phyloP scores from a whole-genome alignment of 2,797 vertebrate species.

The Gymnodraco acuticeps region DNA sequence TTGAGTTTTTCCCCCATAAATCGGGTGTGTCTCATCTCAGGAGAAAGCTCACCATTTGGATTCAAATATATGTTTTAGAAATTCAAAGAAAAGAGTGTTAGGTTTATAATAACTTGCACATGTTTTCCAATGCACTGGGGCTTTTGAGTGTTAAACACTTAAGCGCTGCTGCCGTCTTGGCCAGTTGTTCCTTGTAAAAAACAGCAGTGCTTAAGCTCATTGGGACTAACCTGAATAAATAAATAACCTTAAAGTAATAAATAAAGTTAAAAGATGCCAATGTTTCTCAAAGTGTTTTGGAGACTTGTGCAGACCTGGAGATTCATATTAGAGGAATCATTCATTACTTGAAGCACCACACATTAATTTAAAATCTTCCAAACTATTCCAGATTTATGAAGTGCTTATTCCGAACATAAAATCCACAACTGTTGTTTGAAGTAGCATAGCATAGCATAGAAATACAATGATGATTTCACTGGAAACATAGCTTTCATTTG shows the following conservation, averaged over 20 bases:
- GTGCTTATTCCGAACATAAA: slow-evolving; percentile 8
- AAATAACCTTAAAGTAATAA: not conserved
- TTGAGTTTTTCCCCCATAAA: not conserved
- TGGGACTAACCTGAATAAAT: slow-evolving; percentile 4
- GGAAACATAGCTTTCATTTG: not conserved
- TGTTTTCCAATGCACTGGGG: slow-evolving; percentile 30
- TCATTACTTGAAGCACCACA: not conserved
- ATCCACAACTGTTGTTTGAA: not conserved
- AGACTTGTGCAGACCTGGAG: not conserved
- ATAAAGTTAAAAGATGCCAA: slow-evolving; percentile 14
- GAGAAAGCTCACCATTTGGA: not conserved
- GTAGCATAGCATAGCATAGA: not conserved
- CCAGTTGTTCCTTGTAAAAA: slow-evolving; percentile 1
- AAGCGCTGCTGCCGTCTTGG: slow-evolving; percentile 39
- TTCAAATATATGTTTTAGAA: slow-evolving; percentile 2
- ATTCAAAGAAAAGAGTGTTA: not conserved
- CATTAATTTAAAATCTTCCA: not conserved
- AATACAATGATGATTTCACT: not conserved
- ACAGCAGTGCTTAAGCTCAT: not conserved
- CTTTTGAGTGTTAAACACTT: slow-evolving; percentile 30
- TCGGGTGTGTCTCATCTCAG: slow-evolving; percentile 16
- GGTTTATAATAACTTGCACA: slow-evolving; percentile 27
- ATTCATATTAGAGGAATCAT: not conserved
- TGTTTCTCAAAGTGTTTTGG: slow-evolving; percentile 1
- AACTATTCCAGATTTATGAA: slow-evolving; percentile 17